A percentile compares a stretch with the other conserved stretches of the same genome.
Evolutionary conservation across 2,113 vertebrate species (phyloP).

Genomic region (Lagopus muta): DNA sequence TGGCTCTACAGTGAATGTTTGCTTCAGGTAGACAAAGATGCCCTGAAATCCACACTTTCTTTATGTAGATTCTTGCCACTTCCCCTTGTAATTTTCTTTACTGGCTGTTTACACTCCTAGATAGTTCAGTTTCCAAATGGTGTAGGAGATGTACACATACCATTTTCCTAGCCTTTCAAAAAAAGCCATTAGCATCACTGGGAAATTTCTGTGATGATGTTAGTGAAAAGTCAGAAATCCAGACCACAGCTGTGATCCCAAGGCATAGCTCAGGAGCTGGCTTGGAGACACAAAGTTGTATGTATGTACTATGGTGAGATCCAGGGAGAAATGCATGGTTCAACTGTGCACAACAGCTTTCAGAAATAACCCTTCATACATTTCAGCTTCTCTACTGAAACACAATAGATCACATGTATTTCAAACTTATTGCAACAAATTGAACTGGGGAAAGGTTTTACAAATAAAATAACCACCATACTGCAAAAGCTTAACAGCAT

Average conservation of each 20-base stretch:
- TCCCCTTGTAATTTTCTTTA: not conserved
- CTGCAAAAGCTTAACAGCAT: not conserved
- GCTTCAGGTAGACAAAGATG: not conserved
- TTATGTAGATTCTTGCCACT: not conserved
- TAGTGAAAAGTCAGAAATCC: not conserved
- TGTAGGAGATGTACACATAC: not conserved
- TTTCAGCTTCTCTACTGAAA: not conserved
- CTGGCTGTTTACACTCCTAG: not conserved
- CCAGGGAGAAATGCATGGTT: not conserved
- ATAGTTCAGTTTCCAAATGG: not conserved
- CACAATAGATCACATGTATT: not conserved
- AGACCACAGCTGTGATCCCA: not conserved
- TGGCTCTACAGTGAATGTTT: conserved; percentile 1
- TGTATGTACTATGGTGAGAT: not conserved
- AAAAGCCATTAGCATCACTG: not conserved
- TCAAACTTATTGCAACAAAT: not conserved
- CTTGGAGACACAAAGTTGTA: not conserved
- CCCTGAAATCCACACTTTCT: not conserved
- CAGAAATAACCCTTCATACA: not conserved
- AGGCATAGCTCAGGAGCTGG: not conserved
- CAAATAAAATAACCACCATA: not conserved
- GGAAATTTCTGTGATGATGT: not conserved
- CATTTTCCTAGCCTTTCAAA: not conserved
- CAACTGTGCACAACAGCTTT: not conserved
- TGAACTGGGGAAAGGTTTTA: not conserved